Evolutionary conservation across 2,797 vertebrate genomes (phyloP).

Genomic region (Oceanodroma leucorhoa): DNA sequence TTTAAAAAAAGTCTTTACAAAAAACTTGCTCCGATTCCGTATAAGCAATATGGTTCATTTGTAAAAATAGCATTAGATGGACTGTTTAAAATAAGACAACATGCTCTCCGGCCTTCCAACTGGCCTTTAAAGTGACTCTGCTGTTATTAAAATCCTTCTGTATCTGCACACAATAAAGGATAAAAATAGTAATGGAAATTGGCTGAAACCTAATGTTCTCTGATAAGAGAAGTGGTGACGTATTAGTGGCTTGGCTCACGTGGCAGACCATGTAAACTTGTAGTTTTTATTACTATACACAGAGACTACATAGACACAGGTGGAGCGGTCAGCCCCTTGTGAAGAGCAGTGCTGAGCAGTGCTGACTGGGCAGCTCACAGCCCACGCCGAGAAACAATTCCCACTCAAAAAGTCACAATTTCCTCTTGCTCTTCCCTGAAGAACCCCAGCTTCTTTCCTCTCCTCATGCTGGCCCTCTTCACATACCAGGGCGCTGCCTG

Average conservation of each 20-base stretch:
- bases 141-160: conserved; percentile 14
- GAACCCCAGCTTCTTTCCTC: not conserved
- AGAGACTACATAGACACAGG: rapidly evolving
- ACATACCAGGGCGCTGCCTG: rapidly evolving
- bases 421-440: not conserved
- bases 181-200: conserved; percentile 66
- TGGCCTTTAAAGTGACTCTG: not conserved
- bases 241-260: not conserved
- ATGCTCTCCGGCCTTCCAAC: not conserved
- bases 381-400: not conserved
- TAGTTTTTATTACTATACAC: not conserved
- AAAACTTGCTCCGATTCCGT: conserved; percentile 1
- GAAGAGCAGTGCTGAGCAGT: rapidly evolving
- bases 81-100: not conserved
- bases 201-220: conserved; percentile 32
- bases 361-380: not conserved
- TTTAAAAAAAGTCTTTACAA: not conserved
- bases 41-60: not conserved
- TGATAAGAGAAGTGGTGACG: conserved; percentile 46
- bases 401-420: not conserved
- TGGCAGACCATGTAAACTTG: not conserved
- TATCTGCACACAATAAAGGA: conserved; percentile 44
- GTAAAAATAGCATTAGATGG: not conserved
- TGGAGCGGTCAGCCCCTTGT: not conserved
- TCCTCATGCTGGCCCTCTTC: not conserved